A percentile compares a stretch with the other conserved stretches of the same genome.
phyloP scores from a whole-genome alignment of 2,113 vertebrate genomes.

The Nannospalax galili region DNA sequence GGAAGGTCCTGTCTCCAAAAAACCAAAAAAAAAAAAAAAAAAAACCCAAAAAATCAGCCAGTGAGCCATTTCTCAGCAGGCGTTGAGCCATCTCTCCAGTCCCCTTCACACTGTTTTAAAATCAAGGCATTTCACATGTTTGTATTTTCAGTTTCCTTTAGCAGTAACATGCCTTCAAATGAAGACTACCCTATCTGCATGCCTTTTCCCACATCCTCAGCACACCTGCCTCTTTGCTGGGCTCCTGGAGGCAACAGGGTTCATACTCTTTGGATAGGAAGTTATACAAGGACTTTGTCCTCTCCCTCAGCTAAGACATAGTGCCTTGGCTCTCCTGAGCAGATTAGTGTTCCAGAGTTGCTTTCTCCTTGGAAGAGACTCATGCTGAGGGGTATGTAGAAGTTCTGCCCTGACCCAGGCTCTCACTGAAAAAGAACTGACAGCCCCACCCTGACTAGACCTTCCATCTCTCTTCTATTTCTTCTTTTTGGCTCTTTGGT shows the following conservation, averaged over 20 bases:
- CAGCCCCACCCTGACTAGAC: accelerated
- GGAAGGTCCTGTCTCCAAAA: too few relatives aligned
- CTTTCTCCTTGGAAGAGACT: not conserved
- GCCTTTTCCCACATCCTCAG: not conserved
- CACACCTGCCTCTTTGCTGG: not conserved
- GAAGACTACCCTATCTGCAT: not conserved
- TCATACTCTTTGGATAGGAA: not conserved
- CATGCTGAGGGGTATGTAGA: not conserved
- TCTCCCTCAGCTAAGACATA: not conserved
- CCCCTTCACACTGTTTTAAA: slow-evolving; percentile 30
- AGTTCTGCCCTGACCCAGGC: not conserved
- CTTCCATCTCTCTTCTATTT: slow-evolving; percentile 30
- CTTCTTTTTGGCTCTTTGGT: slow-evolving; percentile 44
- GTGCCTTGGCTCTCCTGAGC: not conserved
- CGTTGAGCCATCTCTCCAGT: too few relatives aligned
- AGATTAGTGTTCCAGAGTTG: not conserved
- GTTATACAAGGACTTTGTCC: not conserved
- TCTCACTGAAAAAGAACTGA: not conserved
- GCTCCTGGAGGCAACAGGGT: not conserved
- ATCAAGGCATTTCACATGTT: not conserved
- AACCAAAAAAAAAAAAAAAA: too few relatives aligned
- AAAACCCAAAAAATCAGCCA: too few relatives aligned
- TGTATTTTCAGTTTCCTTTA: slow-evolving; percentile 14
- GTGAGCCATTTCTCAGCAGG: too few relatives aligned
- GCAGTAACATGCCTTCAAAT: not conserved